Conservation (phyloP, 2,113 vertebrate species). For the Vireo altiloquus region DNA sequence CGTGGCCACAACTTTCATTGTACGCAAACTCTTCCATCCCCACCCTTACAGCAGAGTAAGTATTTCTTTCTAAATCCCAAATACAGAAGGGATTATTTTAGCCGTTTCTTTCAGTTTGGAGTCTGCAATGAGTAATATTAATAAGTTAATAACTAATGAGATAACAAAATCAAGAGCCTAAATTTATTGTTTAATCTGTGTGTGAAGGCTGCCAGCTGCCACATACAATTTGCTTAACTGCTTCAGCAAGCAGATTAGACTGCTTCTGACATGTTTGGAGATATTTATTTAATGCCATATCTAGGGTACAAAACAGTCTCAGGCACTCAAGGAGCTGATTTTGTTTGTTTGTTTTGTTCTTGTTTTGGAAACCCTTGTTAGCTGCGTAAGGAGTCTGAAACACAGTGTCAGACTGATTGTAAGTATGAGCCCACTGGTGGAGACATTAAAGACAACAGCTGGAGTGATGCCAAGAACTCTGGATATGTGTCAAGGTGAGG, state of each 20-base stretch:
- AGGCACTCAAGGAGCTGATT: neutral
- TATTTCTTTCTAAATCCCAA: neutral
- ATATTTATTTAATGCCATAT: neutral
- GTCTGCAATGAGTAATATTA: neutral
- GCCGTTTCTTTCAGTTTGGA: neutral
- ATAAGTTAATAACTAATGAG: neutral
- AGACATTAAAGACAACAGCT: conserved; percentile 80
- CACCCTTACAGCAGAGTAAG: conserved; percentile 80
- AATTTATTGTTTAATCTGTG: neutral
- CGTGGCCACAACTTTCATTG: conserved; percentile 89
- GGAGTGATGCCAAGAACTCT: conserved; percentile 77
- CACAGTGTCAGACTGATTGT: conserved; percentile 93
- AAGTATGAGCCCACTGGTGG: conserved; percentile 82
- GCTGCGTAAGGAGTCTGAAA: conserved; percentile 96
- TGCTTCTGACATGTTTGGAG: neutral
- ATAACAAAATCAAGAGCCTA: neutral
- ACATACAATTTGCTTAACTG: neutral
- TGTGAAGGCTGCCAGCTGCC: neutral
- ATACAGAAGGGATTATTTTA: neutral
- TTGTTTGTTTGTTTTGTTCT: neutral
- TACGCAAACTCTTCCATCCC: conserved; percentile 93
- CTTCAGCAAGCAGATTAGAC: neutral
- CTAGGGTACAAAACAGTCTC: neutral
- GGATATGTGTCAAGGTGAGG: conserved; percentile 93
- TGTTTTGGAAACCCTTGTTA: conserved; percentile 54